Conservation (phyloP, 2,888 invertebrate species). For the Caenorhabditis parvicauda region DNA sequence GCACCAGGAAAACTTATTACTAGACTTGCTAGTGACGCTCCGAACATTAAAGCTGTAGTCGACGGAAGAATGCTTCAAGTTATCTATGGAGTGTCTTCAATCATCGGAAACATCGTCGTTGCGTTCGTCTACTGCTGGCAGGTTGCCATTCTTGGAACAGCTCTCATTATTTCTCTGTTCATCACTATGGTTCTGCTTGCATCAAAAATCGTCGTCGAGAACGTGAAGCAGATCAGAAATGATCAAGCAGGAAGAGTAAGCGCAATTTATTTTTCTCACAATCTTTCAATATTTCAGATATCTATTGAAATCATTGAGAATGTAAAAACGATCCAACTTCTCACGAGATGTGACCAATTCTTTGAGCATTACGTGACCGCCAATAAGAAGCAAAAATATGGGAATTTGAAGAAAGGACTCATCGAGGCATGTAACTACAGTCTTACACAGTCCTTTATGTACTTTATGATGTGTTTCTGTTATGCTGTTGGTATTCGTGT, state of each 20-base stretch:
- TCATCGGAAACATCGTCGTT: constrained; percentile 63
- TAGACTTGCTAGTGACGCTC: constrained; percentile 64
- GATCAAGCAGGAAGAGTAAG: constrained; percentile 67
- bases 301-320: constrained; percentile 66
- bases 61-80: constrained; percentile 63
- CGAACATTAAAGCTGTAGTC: constrained; percentile 64
- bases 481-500: constrained; percentile 44
- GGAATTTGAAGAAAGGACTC: constrained; percentile 37
- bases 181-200: constrained; percentile 64
- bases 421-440: constrained; percentile 49
- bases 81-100: constrained; percentile 63
- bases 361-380: constrained; percentile 54
- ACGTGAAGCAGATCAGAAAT: constrained; percentile 56
- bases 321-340: constrained; percentile 64
- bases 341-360: constrained; percentile 63
- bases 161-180: constrained; percentile 62
- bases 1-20: constrained; percentile 64
- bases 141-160: constrained; percentile 35
- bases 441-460: constrained; percentile 45
- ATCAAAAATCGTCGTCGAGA: constrained; percentile 64
- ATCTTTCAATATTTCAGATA: constrained; percentile 35
- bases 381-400: constrained; percentile 32
- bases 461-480: constrained; percentile 41
- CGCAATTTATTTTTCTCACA: constrained; percentile 1
- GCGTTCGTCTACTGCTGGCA: constrained; percentile 66